Conservation (phyloP, 2,113 vertebrate species). For the Oncorhynchus tshawytscha region DNA sequence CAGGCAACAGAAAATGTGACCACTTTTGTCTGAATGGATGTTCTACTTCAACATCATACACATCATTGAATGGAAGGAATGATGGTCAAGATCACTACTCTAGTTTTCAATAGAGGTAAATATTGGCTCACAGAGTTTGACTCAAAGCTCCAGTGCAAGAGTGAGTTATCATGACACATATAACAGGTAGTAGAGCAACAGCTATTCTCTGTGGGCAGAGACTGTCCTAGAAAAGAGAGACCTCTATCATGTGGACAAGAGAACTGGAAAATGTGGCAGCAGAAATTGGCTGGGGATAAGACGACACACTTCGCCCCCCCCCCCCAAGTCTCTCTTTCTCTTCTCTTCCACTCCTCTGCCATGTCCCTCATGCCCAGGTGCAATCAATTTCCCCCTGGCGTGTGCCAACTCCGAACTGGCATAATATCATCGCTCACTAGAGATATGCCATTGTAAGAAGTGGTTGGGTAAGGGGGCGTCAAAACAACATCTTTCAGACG, state of each 20-base stretch:
- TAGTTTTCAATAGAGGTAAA: constrained; percentile 26
- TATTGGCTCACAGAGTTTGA: constrained; percentile 13
- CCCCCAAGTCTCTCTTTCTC: neutral
- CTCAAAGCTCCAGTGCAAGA: constrained; percentile 32
- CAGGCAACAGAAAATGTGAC: too few relatives aligned
- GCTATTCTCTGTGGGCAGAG: constrained; percentile 42
- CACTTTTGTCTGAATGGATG: too few relatives aligned
- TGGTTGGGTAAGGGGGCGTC: too few relatives aligned
- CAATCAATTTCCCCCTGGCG: constrained; percentile 38
- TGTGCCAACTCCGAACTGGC: constrained; percentile 40
- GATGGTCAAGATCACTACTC: neutral
- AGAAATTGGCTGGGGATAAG: constrained; percentile 28
- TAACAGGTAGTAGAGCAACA: constrained; percentile 27
- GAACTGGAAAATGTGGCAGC: neutral
- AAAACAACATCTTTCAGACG: too few relatives aligned
- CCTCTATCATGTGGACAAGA: constrained; percentile 23
- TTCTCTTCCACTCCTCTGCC: neutral
- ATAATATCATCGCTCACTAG: neutral
- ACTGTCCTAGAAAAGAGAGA: constrained; percentile 52
- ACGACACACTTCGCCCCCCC: constrained; percentile 3
- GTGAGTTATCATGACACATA: constrained; percentile 34
- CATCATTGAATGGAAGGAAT: neutral
- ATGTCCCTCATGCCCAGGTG: constrained; percentile 46
- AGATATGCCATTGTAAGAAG: neutral
- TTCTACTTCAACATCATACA: neutral